Base-by-base conservation (phyloP, 1,140 invertebrate species). In the Saxidomus purpurata region DNA sequence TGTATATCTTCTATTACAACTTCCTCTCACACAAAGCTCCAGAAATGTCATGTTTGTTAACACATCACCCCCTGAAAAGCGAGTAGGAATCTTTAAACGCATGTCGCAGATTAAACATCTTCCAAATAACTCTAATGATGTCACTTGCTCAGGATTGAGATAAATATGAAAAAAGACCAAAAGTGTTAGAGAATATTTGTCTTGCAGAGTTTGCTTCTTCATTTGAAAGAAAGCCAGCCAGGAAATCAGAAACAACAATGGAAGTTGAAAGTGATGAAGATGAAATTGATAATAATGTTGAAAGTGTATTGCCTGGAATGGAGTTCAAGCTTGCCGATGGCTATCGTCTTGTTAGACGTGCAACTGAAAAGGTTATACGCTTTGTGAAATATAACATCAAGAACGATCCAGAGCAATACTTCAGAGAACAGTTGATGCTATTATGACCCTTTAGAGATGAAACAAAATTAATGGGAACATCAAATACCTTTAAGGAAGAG, bases 31-130 rank as follows among this genome's bases (percentile, higher is more conserved):
- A 40, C 61, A 88, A 67, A 88, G 61, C 25, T 88, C 87, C 19
- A 19, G 81, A 28, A n/a, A 77, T 83, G 67, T 87, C 28, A 67
- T 89, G 0, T 87, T 82, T 52, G 34, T 91, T n/a, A 91, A 93
- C 61, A 92, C 92, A 31, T 87, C 83, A 25, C 71, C 47, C 38
- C 81, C 87, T 28, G 88, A 90, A 28, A 67, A 91, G n/a, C 67
- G 87, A 55, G 82, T 86, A n/a, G 25, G 38, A n/a, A 79, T 91
- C 79, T 43, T 92, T 13, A 91, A 91, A 82, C 79, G 80, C n/a
- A 77, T 13, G 28, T 86, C 77, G 43, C 49, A 83, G 4, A 34
- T 89, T 4, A 8, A 81, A 55, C 38, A 59, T 36, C 28, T 90
- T 8, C 76, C 91, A 0, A 25, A 86, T 22, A 67, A 86, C 31